Conservation (phyloP, 2,888 invertebrate species). For the Perizoma flavofasciatum region DNA sequence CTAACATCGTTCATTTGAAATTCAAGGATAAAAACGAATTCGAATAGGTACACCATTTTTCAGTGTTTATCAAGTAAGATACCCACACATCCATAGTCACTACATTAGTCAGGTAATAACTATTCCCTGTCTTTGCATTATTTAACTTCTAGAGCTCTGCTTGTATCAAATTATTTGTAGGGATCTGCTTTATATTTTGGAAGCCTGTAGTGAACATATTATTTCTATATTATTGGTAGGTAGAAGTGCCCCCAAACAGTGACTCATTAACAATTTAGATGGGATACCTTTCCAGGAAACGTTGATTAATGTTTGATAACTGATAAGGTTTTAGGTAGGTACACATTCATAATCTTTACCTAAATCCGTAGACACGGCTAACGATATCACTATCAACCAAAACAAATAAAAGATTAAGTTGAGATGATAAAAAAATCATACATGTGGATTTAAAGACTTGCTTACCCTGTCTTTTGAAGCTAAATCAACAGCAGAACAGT, state of each 20-base stretch:
- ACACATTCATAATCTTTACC: constrained; percentile 43
- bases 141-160: too few relatives aligned
- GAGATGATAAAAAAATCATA: constrained; percentile 29
- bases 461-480: constrained; percentile 6
- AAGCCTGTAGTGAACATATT: too few relatives aligned
- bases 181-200: too few relatives aligned
- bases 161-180: neutral
- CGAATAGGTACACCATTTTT: constrained; percentile 7
- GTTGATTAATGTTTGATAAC: constrained; percentile 19
- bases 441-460: constrained; percentile 31
- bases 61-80: constrained; percentile 13
- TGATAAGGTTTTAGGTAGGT: constrained; percentile 35
- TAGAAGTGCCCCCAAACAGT: constrained; percentile 3
- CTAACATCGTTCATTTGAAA: constrained; percentile 18
- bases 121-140: too few relatives aligned
- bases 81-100: too few relatives aligned
- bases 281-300: constrained; percentile 22
- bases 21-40: constrained; percentile 28
- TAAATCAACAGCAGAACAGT: constrained; percentile 3
- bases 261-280: constrained; percentile 24
- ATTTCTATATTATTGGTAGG: too few relatives aligned
- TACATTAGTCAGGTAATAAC: too few relatives aligned
- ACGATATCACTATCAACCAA: constrained; percentile 40
- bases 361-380: constrained; percentile 43
- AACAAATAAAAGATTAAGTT: constrained; percentile 47